A percentile compares a stretch with the other conserved stretches of the same genome.
Conservation (phyloP, 2,797 vertebrate species). For the Crenuchus spilurus region DNA sequence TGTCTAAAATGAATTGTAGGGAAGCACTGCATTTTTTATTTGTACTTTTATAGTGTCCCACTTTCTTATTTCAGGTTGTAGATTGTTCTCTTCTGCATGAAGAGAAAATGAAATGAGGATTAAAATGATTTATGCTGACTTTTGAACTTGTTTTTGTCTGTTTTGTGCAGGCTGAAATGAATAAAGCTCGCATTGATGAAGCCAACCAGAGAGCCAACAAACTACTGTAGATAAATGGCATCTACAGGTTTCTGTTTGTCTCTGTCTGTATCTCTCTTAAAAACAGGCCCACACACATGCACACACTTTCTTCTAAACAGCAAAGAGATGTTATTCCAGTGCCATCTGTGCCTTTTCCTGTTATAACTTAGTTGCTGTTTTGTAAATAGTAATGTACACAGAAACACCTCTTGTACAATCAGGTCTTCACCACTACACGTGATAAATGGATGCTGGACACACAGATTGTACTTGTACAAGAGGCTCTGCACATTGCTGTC, state of each 20-base stretch:
- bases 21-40: no score
- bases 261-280: constrained; percentile 8
- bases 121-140: no score
- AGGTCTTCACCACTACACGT: constrained; percentile 29
- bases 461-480: constrained; percentile 36
- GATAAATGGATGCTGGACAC: constrained; percentile 54
- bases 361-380: constrained; percentile 23
- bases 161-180: constrained; percentile 86
- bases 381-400: constrained; percentile 43
- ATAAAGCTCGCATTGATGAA: constrained; percentile 87
- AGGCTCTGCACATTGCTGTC: constrained; percentile 31
- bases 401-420: constrained; percentile 47
- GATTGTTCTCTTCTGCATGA: no score
- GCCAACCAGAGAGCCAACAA: constrained; percentile 94
- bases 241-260: constrained; percentile 10
- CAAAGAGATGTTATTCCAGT: constrained; percentile 19
- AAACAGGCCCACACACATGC: background rate
- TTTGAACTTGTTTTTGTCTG: no score
- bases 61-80: no score
- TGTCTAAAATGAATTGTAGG: no score
- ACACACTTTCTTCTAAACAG: constrained; percentile 4
- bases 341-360: constrained; percentile 51
- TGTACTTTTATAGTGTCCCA: no score
- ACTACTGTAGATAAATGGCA: constrained; percentile 81
- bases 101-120: no score